phyloP scores from a whole-genome alignment of 2,888 invertebrate genomes.

The Epinotia ramella region DNA sequence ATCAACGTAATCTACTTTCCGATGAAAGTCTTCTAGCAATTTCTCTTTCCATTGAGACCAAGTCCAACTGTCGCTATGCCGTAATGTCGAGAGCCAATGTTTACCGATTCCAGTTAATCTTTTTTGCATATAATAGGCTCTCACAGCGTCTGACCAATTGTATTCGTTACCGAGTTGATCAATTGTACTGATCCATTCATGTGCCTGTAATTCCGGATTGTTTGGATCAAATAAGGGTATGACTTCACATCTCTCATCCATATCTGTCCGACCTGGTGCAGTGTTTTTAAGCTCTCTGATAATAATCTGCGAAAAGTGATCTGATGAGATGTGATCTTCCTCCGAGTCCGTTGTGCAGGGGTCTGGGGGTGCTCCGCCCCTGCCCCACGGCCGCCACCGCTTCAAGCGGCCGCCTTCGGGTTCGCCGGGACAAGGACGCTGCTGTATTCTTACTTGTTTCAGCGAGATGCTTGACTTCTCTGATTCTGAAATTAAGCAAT shows the following conservation, averaged over 20 bases:
- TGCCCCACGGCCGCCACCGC: conserved; percentile 16
- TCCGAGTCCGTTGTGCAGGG: conserved; percentile 9
- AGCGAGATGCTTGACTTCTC: conserved; percentile 25
- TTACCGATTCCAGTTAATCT: conserved; percentile 24
- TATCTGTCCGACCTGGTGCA: not conserved
- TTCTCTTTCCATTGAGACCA: conserved; percentile 27
- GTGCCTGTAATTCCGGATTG: conserved; percentile 17
- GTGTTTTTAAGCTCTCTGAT: not conserved
- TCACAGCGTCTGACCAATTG: conserved; percentile 26
- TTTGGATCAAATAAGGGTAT: conserved; percentile 28
- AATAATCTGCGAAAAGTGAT: not conserved
- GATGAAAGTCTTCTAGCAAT: conserved; percentile 19
- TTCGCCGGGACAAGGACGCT: conserved; percentile 7
- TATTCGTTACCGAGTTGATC: conserved; percentile 22
- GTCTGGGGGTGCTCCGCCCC: not conserved
- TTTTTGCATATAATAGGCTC: conserved; percentile 27
- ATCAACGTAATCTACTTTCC: conserved; percentile 8
- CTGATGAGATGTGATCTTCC: conserved; percentile 4
- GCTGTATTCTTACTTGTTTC: conserved; percentile 29
- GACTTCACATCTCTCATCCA: not conserved
- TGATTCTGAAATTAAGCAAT: conserved; percentile 21
- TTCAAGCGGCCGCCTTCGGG: conserved; percentile 4
- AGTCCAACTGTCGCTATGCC: conserved; percentile 15
- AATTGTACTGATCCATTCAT: conserved; percentile 26
- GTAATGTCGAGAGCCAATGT: conserved; percentile 20